These are phyloP conservation scores for Lutraria lutraria DNA, from an alignment of 2,888 invertebrate genomes.

Conservation along the genomic window DNA sequence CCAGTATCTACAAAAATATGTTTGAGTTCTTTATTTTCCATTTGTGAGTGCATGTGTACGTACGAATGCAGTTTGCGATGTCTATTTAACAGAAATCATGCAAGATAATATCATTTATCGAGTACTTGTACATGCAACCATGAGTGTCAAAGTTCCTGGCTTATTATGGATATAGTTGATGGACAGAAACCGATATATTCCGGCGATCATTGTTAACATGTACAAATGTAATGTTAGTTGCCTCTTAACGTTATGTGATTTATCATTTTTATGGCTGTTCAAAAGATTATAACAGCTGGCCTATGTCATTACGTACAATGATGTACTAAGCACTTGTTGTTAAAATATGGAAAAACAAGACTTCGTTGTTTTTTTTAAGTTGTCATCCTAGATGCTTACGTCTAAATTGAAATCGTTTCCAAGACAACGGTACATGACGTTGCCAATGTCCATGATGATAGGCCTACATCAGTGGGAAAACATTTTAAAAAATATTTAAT, in stretches of 20 bases:
- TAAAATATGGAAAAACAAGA: too few relatives aligned
- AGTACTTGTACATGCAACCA: too few relatives aligned
- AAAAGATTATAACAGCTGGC: background rate
- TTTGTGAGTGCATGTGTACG: too few relatives aligned
- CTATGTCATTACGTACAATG: background rate
- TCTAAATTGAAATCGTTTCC: background rate
- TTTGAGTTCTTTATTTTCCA: too few relatives aligned
- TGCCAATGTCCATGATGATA: background rate
- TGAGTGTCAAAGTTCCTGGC: too few relatives aligned
- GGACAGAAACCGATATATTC: background rate
- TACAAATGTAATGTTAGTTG: background rate
- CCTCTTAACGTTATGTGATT: constrained; percentile 12
- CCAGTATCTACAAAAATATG: too few relatives aligned
- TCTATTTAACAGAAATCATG: too few relatives aligned
- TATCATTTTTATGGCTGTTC: background rate
- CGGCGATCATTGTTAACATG: background rate
- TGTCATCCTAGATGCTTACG: background rate
- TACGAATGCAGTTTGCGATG: too few relatives aligned
- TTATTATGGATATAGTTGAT: background rate
- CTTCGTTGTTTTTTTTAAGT: too few relatives aligned
- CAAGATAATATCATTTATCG: too few relatives aligned
- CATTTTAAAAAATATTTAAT: too few relatives aligned
- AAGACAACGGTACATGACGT: background rate
- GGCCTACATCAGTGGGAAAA: too few relatives aligned
- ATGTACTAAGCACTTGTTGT: background rate